phyloP scores from a whole-genome alignment of 2,797 vertebrate genomes.

The Pyrocephalus nanus region DNA sequence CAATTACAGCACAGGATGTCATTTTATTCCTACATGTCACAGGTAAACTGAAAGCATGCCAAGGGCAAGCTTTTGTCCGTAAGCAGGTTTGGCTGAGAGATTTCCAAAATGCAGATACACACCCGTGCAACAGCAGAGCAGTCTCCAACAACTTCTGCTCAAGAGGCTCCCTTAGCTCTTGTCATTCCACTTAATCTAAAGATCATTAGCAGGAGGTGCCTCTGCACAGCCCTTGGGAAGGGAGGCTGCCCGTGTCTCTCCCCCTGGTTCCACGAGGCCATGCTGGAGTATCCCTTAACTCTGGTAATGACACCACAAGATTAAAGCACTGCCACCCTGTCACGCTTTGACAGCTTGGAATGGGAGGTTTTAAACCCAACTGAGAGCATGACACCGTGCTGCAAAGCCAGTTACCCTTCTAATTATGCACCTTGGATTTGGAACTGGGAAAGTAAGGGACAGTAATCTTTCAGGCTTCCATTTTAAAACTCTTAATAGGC shows the following conservation, averaged over 20 bases:
- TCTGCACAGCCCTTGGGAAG: background rate
- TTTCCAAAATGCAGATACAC: background rate
- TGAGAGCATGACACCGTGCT: background rate
- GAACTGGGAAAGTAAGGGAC: background rate
- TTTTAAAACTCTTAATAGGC: background rate
- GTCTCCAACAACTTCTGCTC: background rate
- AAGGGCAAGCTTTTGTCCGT: background rate
- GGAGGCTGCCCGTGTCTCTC: background rate
- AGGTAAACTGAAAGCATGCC: background rate
- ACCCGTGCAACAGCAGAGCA: background rate
- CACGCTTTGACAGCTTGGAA: background rate
- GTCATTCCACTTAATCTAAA: background rate
- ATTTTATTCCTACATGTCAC: background rate
- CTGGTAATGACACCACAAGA: background rate
- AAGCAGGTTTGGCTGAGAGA: background rate
- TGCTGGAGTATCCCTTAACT: background rate
- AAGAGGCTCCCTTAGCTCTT: background rate
- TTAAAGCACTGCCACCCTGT: background rate
- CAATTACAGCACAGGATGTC: background rate
- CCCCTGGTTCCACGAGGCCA: background rate
- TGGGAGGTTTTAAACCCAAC: background rate
- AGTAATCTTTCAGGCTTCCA: slow-evolving; percentile 14
- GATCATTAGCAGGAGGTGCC: background rate
- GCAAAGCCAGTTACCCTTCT: background rate
- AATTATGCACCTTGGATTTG: background rate